Evolutionary conservation across 2,113 vertebrate genomes (phyloP), one percentile per base, ranked within the genome.

Genomic region (Anser cygnoides): DNA sequence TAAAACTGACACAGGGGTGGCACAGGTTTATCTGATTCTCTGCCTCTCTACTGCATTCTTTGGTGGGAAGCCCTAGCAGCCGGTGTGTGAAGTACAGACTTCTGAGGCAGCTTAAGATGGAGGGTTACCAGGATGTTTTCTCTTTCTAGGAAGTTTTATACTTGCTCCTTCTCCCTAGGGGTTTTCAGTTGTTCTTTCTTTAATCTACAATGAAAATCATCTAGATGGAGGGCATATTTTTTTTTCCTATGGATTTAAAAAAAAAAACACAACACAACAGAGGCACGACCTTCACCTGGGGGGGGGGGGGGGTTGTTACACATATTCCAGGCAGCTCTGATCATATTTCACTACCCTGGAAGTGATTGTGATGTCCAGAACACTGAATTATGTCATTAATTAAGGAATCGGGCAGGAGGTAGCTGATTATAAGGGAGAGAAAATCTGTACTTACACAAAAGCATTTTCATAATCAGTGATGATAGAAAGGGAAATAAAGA

Each of bases 321-420:
- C 81, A 89, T 58, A 82, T 96, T 97, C 81, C 89, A 91, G 80
- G 89, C 81, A 94, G 74, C 87, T 94, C 91, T 82, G 92, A 96
- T 87, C 91, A 87, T 97, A 97, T 95, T 97, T 97, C 91, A 94
- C 93, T 87, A 89, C 89, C 66, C 74, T 95, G 81, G 66, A 97
- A 96, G 96, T 91, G 95, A 96, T 84, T 95, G 93, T 93, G 92
- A 96, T 94, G 89, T 96, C 96, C 93, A 93, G 86, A 96, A 91
- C 62, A 92, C 86, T 96, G 96, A 97, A 93, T 96, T 96, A 96
- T 96, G 84, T 94, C 96, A 97, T 96, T 96, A 97, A 97, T 97
- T 96, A 96, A 93, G 84, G 93, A 97, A 97, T 95, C 31, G 0
- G 92, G 92, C 95, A 96, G 95, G 96, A 96, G 92, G 93, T 94